Percentiles rank a stretch among this genome's conserved stretches.
These are phyloP conservation scores for Trissolcus brochymenae DNA, from an alignment of 2,888 invertebrate species.

Conservation along the genomic window DNA sequence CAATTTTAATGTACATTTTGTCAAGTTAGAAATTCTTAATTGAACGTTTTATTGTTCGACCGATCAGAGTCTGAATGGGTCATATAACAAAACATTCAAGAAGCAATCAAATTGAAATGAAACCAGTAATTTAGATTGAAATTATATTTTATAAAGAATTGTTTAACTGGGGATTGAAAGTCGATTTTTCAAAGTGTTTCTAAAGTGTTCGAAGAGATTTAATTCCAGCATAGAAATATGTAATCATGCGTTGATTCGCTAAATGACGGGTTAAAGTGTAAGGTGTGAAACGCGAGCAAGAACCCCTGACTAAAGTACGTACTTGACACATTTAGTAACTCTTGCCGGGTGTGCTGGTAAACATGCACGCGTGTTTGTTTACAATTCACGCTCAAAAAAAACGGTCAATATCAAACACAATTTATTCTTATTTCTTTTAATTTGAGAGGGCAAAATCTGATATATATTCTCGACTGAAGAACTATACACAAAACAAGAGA, in stretches of 20 bases:
- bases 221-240: slow-evolving; percentile 12
- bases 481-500: too few species aligned
- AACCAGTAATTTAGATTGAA: too few species aligned
- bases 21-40: too few species aligned
- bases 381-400: slow-evolving; percentile 6
- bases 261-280: slow-evolving; percentile 12
- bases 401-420: too few species aligned
- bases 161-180: neutral
- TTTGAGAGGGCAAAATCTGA: too few species aligned
- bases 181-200: neutral
- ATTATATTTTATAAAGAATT: neutral
- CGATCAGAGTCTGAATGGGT: too few species aligned
- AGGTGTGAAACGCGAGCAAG: slow-evolving; percentile 33
- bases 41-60: too few species aligned
- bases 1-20: too few species aligned
- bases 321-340: slow-evolving; percentile 47
- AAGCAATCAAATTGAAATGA: too few species aligned
- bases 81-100: too few species aligned
- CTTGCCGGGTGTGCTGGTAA: slow-evolving; percentile 14
- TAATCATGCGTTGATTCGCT: slow-evolving; percentile 13
- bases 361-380: slow-evolving; percentile 35
- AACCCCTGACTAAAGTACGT: slow-evolving; percentile 27
- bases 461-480: too few species aligned
- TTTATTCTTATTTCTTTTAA: too few species aligned
- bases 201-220: neutral